These are phyloP conservation scores for Typhlichthys subterraneus DNA, from an alignment of 2,797 vertebrate genomes.

Conservation along the genomic window DNA sequence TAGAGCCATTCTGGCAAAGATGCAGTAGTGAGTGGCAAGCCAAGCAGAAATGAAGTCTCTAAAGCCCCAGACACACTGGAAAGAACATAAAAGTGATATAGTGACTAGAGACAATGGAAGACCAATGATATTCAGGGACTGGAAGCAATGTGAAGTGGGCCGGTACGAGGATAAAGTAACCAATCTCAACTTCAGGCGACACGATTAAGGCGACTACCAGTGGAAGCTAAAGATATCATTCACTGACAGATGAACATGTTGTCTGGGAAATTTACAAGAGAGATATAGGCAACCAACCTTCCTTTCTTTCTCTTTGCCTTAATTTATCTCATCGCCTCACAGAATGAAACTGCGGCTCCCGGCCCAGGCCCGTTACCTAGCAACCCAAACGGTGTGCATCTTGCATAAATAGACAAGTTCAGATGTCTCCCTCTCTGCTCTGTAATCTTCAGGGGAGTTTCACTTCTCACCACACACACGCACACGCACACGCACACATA, in stretches of 20 bases:
- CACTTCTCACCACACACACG: slow-evolving; percentile 38
- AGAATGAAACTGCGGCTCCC: slow-evolving; percentile 48
- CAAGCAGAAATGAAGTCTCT: slow-evolving; percentile 30
- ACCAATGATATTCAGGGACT: neutral
- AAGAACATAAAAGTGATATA: neutral
- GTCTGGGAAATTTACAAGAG: too few species aligned
- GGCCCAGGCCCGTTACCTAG: slow-evolving; percentile 63
- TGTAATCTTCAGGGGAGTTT: slow-evolving; percentile 46
- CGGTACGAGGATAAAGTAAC: too few species aligned
- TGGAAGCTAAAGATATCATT: too few species aligned
- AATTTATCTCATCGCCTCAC: slow-evolving; percentile 42
- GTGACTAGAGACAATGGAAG: too few species aligned
- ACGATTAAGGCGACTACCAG: too few species aligned
- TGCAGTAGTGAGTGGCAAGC: slow-evolving; percentile 32
- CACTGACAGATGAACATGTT: too few species aligned
- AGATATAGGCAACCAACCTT: slow-evolving; percentile 13
- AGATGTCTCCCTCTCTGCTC: slow-evolving; percentile 34
- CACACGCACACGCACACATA: slow-evolving; percentile 16
- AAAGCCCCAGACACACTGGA: slow-evolving; percentile 5
- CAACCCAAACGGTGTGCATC: slow-evolving; percentile 67
- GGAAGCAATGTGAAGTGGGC: too few species aligned
- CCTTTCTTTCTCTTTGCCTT: slow-evolving; percentile 9
- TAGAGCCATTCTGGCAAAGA: slow-evolving; percentile 26
- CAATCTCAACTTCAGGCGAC: too few species aligned
- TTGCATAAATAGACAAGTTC: slow-evolving; percentile 53